Evolutionary conservation across 2,888 invertebrate species (phyloP).

Genomic region (Lordiphosa fenestrarum): DNA sequence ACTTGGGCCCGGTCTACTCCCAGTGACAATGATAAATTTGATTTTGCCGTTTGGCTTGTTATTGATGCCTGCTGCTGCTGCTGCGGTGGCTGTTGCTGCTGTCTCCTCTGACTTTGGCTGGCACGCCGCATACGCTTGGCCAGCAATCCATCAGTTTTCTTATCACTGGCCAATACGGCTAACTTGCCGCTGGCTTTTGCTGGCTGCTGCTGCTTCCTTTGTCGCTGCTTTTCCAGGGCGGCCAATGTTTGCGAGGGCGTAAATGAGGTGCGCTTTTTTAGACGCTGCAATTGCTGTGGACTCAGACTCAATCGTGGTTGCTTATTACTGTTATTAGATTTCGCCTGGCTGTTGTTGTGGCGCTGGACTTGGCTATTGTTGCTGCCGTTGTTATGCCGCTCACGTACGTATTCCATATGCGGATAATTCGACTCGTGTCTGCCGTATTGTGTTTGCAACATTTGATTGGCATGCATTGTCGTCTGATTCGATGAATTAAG

Average conservation of each 20-base stretch:
- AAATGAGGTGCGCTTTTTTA: constrained; percentile 79
- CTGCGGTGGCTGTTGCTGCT: constrained; percentile 24
- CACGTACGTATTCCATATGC: constrained; percentile 80
- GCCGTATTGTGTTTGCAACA: constrained; percentile 79
- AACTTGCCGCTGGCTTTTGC: constrained; percentile 33
- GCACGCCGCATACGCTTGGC: constrained; percentile 62
- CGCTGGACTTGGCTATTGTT: constrained; percentile 16
- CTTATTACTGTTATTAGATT: constrained; percentile 64
- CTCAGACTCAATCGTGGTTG: constrained; percentile 51
- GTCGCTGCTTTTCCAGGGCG: constrained; percentile 70
- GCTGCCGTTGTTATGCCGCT: constrained; percentile 60
- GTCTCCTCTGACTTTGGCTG: constrained; percentile 21
- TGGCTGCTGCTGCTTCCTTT: constrained; percentile 48
- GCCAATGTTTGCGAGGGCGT: constrained; percentile 79
- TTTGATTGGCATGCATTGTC: constrained; percentile 80
- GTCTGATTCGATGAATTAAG: constrained; percentile 81
- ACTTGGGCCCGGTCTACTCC: constrained; percentile 50
- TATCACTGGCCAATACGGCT: constrained; percentile 56
- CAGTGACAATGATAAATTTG: constrained; percentile 79
- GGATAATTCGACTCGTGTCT: constrained; percentile 80
- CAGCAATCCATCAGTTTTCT: constrained; percentile 77
- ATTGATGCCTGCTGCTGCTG: constrained; percentile 47
- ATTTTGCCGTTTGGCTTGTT: constrained; percentile 57
- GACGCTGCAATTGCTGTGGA: constrained; percentile 72
- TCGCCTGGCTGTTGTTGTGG: constrained; percentile 48